Base-by-base conservation (phyloP, 2,113 vertebrate species). In the Jacana jacana region DNA sequence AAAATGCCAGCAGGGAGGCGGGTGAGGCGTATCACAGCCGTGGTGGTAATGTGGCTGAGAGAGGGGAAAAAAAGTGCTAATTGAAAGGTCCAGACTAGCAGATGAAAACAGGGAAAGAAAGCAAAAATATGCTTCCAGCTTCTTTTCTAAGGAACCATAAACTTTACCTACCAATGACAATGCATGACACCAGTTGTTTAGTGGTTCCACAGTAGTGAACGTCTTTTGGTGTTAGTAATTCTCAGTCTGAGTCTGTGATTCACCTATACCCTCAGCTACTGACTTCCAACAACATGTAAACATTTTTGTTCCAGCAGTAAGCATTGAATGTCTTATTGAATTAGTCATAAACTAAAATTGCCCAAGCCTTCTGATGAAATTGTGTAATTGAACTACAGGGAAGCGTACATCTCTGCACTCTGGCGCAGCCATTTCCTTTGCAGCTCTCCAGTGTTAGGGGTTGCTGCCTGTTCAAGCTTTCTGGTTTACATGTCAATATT, bases 151-250 rank as follows among this genome's bases (percentile, higher is more conserved):
- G 57, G 52, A 68, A 6, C 80, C 8, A 2, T 25, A 49, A 65
- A 60, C 23, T 48, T 68, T 44, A 30, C 24, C 27, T 72, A 4
- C 4, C 39, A 51, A 14, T 16, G 27, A 7, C 72, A 60, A 27
- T 2, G 13, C 22, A 31, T 18, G 19, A 28, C 13, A 2, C 52
- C 6, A 4, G 42, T 54, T 11, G n/a, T 20, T 61, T 27, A 61
- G 5, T 65, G n/a, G 39, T 83, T 9, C 31, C 9, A 1, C 23
- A n/a, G 1, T 0, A 30, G 30, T 7, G 54, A 31, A 22, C 17
- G 30, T 64, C 30, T 17, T 77, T 48, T 16, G 30, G 39, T 46
- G 20, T 60, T 65, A 18, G 54, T 8, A 13, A 81, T 69, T 63
- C 64, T 48, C 73, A 19, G 37, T 37, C 54, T 60, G n/a, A 23